Percentiles rank a stretch among this genome's conserved stretches.
Conservation (phyloP, 2,797 vertebrate genomes). For the Peromyscus melanophrys region DNA sequence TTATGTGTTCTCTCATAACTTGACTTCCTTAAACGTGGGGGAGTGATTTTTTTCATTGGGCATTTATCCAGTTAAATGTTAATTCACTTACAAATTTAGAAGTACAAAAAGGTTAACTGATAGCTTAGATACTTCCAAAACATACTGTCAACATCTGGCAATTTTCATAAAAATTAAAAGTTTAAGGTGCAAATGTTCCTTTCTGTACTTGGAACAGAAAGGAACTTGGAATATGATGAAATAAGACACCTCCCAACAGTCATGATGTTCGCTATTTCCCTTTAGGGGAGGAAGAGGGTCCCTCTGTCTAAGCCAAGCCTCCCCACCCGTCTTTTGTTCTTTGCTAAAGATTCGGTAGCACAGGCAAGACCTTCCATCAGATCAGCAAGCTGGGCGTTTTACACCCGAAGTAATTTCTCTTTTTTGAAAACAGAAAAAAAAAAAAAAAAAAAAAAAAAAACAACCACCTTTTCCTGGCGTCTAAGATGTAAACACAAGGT, state of each 20-base stretch:
- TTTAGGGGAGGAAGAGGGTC: neutral
- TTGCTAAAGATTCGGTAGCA: neutral
- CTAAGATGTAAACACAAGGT: neutral
- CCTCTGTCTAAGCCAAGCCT: neutral
- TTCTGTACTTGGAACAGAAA: constrained; percentile 61
- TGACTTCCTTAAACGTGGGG: neutral
- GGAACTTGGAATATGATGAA: constrained; percentile 40
- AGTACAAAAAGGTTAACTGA: neutral
- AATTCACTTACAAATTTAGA: neutral
- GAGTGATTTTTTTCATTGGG: neutral
- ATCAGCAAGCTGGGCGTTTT: neutral
- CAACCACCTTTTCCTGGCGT: neutral
- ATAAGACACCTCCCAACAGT: constrained; percentile 18
- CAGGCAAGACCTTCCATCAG: neutral
- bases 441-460: no score
- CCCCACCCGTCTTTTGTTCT: neutral
- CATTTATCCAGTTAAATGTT: neutral
- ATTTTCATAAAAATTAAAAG: constrained; percentile 23
- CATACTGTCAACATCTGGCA: neutral
- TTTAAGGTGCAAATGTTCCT: constrained; percentile 13
- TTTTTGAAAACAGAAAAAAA: neutral
- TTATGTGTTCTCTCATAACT: neutral
- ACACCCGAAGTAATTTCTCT: neutral
- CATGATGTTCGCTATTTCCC: neutral
- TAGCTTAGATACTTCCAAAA: constrained; percentile 54